Evolutionary conservation across 2,797 vertebrate species (phyloP), one percentile per base, ranked within the genome.

Genomic region (Acipenser transmontanus): DNA sequence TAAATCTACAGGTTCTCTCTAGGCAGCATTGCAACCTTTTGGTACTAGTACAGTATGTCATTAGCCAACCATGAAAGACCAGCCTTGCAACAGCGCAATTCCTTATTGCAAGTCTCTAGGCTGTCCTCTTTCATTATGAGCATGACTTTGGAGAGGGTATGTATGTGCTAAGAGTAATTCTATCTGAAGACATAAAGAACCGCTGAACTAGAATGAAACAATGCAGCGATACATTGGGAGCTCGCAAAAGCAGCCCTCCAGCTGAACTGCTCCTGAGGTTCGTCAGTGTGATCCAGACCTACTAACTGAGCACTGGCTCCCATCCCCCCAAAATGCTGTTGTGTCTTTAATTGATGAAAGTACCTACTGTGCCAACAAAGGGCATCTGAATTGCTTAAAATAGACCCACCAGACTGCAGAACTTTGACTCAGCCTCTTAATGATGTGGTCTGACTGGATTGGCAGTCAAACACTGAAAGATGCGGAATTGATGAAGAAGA

Each of bases 261-360:
- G 48, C 68, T 8, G 12, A 64, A 52, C 69, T 70, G 70, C 69
- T 69, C 68, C 47, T 66, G 59, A 63, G 61, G 63, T 1, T 61
- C 11, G 59, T 61, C 59, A n/a, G 14, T 12, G 17, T 17, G 20
- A 34, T n/a, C 6, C 54, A 57, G 12, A 57, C 65, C 48, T 65
- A 49, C 52, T 71, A 72, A 77, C 69, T 73, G 63, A 72, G 68
- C 64, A 34, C 12, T 57, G 54, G 54, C 9, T 57, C 6, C 6
- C 67, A 62, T 57, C 56, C 60, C 50, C 47, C 68, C 50, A 60
- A 47, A 61, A 51, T 63, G 34, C n/a, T 34, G 14, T 65, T 65
- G 70, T 73, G 54, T 12, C 50, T 64, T 64, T 67, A 66, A 68
- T 14, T 52, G 61, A 52, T 49, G n/a, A 1, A 12, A 34, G 8